Evolutionary conservation across 2,888 invertebrate species (phyloP).

Genomic region (Mesoligia furuncula): DNA sequence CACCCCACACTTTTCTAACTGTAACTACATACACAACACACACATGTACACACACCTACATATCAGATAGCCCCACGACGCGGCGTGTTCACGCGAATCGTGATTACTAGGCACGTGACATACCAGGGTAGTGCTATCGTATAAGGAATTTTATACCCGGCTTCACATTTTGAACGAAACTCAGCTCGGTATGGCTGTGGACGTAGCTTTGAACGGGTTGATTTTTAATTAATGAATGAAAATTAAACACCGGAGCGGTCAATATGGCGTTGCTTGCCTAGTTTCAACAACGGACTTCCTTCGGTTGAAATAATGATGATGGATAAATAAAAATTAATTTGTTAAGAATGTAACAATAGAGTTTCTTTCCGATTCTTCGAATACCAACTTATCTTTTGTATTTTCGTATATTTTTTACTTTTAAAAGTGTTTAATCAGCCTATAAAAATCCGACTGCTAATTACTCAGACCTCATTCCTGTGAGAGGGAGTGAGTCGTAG

Average conservation of each 20-base stretch:
- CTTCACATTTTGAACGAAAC: slow-evolving; percentile 20
- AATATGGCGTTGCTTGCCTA: background rate
- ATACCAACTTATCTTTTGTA: background rate
- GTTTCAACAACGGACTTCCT: background rate
- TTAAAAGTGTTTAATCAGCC: too few species aligned
- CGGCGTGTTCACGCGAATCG: slow-evolving; percentile 54
- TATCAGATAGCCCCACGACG: slow-evolving; percentile 35
- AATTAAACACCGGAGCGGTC: background rate
- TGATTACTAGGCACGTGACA: slow-evolving; percentile 66
- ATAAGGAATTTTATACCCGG: slow-evolving; percentile 40
- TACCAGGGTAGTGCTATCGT: slow-evolving; percentile 25
- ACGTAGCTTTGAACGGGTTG: background rate
- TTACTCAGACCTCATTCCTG: background rate
- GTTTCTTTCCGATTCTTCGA: background rate
- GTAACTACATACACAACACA: slow-evolving; percentile 5
- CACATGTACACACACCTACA: background rate
- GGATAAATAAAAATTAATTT: background rate
- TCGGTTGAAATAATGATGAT: background rate
- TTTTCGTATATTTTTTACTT: background rate
- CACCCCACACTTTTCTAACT: background rate
- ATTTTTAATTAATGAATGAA: background rate
- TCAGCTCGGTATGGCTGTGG: background rate
- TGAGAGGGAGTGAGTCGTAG: background rate
- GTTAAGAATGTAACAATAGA: background rate
- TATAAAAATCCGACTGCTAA: too few species aligned